Evolutionary conservation across 2,888 invertebrate genomes (phyloP), one percentile per base, ranked within the genome.

Genomic region (Cylindroiulus punctatus): DNA sequence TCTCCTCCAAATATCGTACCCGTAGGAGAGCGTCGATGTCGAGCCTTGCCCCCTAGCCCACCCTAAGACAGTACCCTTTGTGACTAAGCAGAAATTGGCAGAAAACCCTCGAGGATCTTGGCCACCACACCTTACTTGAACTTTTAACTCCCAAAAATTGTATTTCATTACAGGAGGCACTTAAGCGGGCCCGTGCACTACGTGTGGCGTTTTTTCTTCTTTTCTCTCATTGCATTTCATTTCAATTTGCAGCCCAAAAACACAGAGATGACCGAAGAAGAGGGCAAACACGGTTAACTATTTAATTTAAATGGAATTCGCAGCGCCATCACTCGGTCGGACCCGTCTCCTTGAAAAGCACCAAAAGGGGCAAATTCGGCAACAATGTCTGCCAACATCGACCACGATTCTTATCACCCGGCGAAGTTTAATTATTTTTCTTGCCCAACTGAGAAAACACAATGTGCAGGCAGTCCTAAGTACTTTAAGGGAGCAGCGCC

Each of bases 61-160:
- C 65, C 26, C 65, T 65, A 26, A 65, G 26, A 65, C 22, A 12
- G 26, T 44, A 32, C 84, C 42, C 47, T 52, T 84, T 84, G 52
- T 84, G 84, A 84, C 84, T 84, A 84, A 84, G 84, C 84, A 84
- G 22, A 84, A 84, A 84, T 22, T 84, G 42, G 32, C 14, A 84
- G 8, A 8, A 84, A 84, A 42, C 82, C 82, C 42, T 36, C 5
- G 42, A 82, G 42, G 42, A 82, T 40, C 19, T 40, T n/a, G 82
- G 40, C 36, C 44, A 84, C 84, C 84, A 84, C 84, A 84, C 84
- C 84, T 84, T 30, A 84, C 22, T 32, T 84, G 84, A 84, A 84
- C 84, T 52, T 32, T 47, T 47, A 44, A 84, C 47, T 84, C 30
- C 26, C 47, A 19, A 40, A 42, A 84, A 84, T 47, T 84, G 84